Conservation (phyloP, 2,797 vertebrate genomes). For the Gallinago solitaria region DNA sequence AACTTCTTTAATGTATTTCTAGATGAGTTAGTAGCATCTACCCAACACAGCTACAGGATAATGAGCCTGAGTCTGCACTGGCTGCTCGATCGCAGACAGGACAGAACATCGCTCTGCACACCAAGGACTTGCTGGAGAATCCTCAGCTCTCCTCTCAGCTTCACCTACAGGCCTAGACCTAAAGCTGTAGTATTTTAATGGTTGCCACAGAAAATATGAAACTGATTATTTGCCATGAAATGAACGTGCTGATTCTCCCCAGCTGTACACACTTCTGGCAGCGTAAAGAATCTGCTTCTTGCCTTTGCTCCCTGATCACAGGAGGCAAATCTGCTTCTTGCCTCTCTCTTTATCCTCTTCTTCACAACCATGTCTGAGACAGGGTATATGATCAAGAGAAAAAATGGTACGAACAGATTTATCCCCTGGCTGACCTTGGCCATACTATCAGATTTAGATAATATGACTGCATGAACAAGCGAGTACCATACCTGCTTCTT, state of each 20-base stretch:
- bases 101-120: not conserved
- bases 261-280: not conserved
- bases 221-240: slow-evolving; percentile 37
- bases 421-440: not conserved
- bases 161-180: not conserved
- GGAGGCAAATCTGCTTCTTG: not conserved
- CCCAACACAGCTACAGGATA: not conserved
- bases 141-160: not conserved
- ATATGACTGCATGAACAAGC: not conserved
- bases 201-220: not conserved
- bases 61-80: not conserved
- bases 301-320: not conserved
- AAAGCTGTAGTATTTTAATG: not conserved
- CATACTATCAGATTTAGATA: not conserved
- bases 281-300: not conserved
- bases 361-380: not conserved
- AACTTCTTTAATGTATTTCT: not conserved
- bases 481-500: not conserved
- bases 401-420: not conserved
- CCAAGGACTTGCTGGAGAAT: not conserved
- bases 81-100: not conserved
- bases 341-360: not conserved
- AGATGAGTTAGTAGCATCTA: not conserved
- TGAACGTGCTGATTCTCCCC: not conserved
- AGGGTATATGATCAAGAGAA: not conserved